A percentile compares a stretch with the other conserved stretches of the same genome.
Evolutionary conservation across 2,113 vertebrate species (phyloP).

Genomic region (Cranoglanis bouderius): DNA sequence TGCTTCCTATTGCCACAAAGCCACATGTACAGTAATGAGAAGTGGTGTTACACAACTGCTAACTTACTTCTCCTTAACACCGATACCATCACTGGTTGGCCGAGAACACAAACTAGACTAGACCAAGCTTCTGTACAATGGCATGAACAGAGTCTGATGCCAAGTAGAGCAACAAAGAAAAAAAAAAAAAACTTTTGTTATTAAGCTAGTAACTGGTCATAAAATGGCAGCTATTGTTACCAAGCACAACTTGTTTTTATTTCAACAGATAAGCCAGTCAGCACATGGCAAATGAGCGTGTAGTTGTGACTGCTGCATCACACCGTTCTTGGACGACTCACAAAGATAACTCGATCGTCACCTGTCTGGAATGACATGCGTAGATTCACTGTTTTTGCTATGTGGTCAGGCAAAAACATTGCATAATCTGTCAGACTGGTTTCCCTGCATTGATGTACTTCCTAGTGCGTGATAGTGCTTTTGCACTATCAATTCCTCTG

Average conservation of each 20-base stretch:
- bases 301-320: neutral
- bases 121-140: neutral
- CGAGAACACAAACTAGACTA: neutral
- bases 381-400: slow-evolving; percentile 11
- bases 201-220: neutral
- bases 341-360: neutral
- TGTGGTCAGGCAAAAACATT: slow-evolving; percentile 37
- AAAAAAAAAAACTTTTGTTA: neutral
- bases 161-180: neutral
- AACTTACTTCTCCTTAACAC: slow-evolving; percentile 24
- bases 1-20: neutral
- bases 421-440: slow-evolving; percentile 34
- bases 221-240: slow-evolving; percentile 11
- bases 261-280: slow-evolving; percentile 9
- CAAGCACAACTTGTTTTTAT: neutral
- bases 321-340: neutral
- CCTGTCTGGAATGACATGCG: slow-evolving; percentile 8
- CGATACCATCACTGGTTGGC: neutral
- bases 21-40: slow-evolving; percentile 8
- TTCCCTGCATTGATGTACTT: slow-evolving; percentile 44
- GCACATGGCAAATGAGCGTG: neutral
- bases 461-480: slow-evolving; percentile 31
- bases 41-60: slow-evolving; percentile 24
- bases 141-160: neutral
- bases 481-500: slow-evolving; percentile 13